These are phyloP conservation scores for Penaeus chinensis DNA, from an alignment of 1,140 invertebrate genomes.

Conservation along the genomic window DNA sequence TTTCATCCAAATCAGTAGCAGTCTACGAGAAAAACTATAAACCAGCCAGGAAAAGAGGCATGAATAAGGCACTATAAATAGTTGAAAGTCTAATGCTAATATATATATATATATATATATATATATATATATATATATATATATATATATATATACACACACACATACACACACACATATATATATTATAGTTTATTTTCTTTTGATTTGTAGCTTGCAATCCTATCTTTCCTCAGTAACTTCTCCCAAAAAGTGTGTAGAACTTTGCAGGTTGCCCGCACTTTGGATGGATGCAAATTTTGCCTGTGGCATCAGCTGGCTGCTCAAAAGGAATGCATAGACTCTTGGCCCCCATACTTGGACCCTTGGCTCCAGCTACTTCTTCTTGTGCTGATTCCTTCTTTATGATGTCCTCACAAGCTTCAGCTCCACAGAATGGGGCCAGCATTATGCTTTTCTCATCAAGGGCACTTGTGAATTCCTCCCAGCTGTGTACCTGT, in stretches of 20 bases:
- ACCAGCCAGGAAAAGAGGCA: no score
- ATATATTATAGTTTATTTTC: no score
- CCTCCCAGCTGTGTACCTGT: slow-evolving; percentile 80
- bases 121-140: no score
- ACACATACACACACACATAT: no score
- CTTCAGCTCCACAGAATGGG: slow-evolving; percentile 92
- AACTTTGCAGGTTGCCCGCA: slow-evolving; percentile 84
- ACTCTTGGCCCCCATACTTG: slow-evolving; percentile 98
- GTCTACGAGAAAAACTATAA: no score
- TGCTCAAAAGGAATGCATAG: slow-evolving; percentile 97
- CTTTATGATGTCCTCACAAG: slow-evolving; percentile 97
- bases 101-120: no score
- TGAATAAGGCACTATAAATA: no score
- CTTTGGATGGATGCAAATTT: slow-evolving; percentile 88
- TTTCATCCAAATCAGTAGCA: no score
- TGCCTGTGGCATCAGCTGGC: slow-evolving; percentile 73
- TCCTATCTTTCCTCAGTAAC: no score
- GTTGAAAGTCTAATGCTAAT: no score
- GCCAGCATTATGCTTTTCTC: slow-evolving; percentile 89
- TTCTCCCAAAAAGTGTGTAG: slow-evolving; percentile 90
- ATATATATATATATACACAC: no score
- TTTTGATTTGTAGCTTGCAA: no score
- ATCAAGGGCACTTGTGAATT: slow-evolving; percentile 85
- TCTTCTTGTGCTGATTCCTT: slow-evolving; percentile 86
- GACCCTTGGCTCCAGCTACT: slow-evolving; percentile 80